phyloP scores from a whole-genome alignment of 53 echinoderm and acorn worm species.

The Astropecten irregularis region DNA sequence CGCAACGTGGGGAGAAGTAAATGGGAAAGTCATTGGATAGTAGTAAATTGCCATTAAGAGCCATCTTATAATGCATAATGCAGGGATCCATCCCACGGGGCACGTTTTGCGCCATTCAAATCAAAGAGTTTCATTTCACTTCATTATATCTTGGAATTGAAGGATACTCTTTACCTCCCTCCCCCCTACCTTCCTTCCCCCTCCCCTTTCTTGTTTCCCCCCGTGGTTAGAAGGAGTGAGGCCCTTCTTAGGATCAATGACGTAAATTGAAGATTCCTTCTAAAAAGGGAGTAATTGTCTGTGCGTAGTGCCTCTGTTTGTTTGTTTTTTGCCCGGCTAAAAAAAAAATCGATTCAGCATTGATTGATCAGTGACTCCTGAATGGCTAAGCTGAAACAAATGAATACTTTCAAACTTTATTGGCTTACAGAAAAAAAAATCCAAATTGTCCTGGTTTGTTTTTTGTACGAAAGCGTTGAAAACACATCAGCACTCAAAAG shows the following conservation, averaged over 20 bases:
- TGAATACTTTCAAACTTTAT: too few relatives aligned
- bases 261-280: background rate
- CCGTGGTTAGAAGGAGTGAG: background rate
- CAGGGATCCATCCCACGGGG: slow-evolving; percentile 25
- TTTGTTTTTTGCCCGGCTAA: background rate
- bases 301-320: slow-evolving; percentile 2
- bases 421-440: too few relatives aligned
- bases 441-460: too few relatives aligned
- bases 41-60: slow-evolving; percentile 25
- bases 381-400: too few relatives aligned
- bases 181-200: too few relatives aligned
- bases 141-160: background rate
- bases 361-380: too few relatives aligned
- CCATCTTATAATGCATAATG: slow-evolving; percentile 27
- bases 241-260: slow-evolving; percentile 33
- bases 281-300: slow-evolving; percentile 1
- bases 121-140: slow-evolving; percentile 21
- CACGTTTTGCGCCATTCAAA: background rate
- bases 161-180: slow-evolving; percentile 1
- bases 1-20: background rate
- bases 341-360: slow-evolving; percentile 20
- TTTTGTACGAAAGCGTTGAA: too few relatives aligned
- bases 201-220: too few relatives aligned
- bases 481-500: too few relatives aligned
- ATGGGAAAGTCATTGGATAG: slow-evolving; percentile 24